Evolutionary conservation across 2,888 invertebrate species (phyloP), one percentile per base, ranked within the genome.

Genomic region (Magallana nippona): DNA sequence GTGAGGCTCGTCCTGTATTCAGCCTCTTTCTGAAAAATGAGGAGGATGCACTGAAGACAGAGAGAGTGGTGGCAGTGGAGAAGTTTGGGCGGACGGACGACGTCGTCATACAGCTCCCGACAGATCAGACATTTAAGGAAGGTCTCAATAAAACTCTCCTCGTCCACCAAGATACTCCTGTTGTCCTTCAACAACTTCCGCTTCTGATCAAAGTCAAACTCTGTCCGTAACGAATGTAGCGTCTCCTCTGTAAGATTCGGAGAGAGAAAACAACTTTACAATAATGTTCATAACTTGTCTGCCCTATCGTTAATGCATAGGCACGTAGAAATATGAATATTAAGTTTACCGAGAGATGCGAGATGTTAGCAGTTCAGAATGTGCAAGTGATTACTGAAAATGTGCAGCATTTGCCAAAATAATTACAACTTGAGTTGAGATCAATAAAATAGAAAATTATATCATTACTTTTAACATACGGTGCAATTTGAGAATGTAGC

Each of bases 21-120:
- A 11, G 88, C 88, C 83, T 92, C 91, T 10, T 87, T 83, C 22
- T 88, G 81, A 85, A 88, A 91, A 55, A 91, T 84, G 55, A 88
- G 85, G 27, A 88, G 22, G 44, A 92, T 86, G 84, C 92, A 91
- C 11, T 81, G 56, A 17, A 89, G 63, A 82, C 92, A 92, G 86
- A 92, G 90, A 19, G 91, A 87, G 82, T 92, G 92, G 82, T 92
- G 92, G 79, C 92, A 92, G 8, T 91, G 91, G 1, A 92, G 87
- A 55, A 92, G 85, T 56, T 91, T 90, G 2, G 92, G 91, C 44
- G 88, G 86, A 63, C 88, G 88, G 0, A 86, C 82, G 1, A 63
- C 82, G 63, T 87, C 83, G 81, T 89, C 84, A 84, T 88, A 93
- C 32, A 89, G 84, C 27, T 91, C 91, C 55, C 88, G 87, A 83